A percentile compares a stretch with the other conserved stretches of the same genome.
phyloP scores from a whole-genome alignment of 1,140 invertebrate genomes.

The Aplysia californica region DNA sequence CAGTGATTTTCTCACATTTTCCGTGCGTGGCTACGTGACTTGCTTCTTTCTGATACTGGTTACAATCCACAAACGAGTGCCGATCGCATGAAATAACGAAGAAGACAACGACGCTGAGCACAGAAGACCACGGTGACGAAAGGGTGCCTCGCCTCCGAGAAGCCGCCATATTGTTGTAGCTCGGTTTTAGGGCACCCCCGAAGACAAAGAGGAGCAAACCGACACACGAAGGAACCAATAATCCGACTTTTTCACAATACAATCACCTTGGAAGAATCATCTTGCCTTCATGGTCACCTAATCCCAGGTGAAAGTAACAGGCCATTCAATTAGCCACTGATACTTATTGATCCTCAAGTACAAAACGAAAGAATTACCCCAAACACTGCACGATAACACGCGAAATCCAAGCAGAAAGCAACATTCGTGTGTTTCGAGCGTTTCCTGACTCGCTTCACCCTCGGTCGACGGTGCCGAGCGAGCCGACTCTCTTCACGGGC shows the following conservation, averaged over 20 bases:
- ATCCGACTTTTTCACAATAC: background rate
- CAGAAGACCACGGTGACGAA: background rate
- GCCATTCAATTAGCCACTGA: too few relatives aligned
- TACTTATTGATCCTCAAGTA: too few relatives aligned
- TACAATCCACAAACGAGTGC: background rate
- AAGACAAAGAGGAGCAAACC: conserved; percentile 9
- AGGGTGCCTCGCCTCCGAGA: background rate
- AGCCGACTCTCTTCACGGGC: too few relatives aligned
- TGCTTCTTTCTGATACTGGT: conserved; percentile 3
- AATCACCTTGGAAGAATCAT: too few relatives aligned
- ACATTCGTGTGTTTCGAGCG: too few relatives aligned
- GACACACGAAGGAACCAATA: background rate
- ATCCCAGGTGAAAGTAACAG: too few relatives aligned
- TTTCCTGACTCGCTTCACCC: too few relatives aligned
- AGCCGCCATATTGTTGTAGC: background rate
- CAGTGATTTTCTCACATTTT: conserved; percentile 92
- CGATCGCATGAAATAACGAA: background rate
- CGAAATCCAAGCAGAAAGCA: too few relatives aligned
- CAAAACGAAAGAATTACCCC: too few relatives aligned
- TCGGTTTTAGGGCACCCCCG: background rate
- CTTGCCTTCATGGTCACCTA: too few relatives aligned
- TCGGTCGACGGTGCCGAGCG: too few relatives aligned
- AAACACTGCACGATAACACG: too few relatives aligned
- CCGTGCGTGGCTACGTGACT: conserved; percentile 69
- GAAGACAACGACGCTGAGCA: conserved; percentile 10